phyloP scores from a whole-genome alignment of 2,113 vertebrate species.

The Mungos mungo region DNA sequence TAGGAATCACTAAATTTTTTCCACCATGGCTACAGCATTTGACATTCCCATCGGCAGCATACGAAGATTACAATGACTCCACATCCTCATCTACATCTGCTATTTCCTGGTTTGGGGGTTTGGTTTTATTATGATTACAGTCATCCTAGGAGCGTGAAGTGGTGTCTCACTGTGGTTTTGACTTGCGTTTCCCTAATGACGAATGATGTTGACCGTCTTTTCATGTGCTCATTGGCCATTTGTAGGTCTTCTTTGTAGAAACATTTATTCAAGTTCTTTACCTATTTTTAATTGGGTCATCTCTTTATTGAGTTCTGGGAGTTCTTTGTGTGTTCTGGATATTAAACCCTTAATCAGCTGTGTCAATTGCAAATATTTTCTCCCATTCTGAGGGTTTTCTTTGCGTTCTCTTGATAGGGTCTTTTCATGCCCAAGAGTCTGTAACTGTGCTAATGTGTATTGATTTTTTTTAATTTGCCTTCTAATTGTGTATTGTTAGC shows the following conservation, averaged over 20 bases:
- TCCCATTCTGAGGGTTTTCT: too few relatives aligned
- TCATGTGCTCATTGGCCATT: not conserved
- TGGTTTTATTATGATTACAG: not conserved
- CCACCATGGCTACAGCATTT: not conserved
- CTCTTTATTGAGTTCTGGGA: not conserved
- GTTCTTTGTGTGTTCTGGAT: too few relatives aligned
- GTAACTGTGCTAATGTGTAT: too few relatives aligned
- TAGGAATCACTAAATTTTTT: not conserved
- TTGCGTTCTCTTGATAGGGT: too few relatives aligned
- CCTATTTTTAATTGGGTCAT: not conserved
- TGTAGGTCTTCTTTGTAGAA: not conserved
- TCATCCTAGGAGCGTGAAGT: not conserved
- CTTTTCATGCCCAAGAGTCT: too few relatives aligned
- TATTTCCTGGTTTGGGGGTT: not conserved
- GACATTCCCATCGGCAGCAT: not conserved
- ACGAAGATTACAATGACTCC: not conserved
- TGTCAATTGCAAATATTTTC: too few relatives aligned
- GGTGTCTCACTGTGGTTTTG: not conserved
- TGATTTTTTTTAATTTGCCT: too few relatives aligned
- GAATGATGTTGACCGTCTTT: not conserved
- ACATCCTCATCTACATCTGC: not conserved
- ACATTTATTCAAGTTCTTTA: not conserved
- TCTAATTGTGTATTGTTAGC: too few relatives aligned
- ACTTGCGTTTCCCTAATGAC: not conserved
- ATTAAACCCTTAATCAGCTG: too few relatives aligned